A percentile compares a stretch with the other conserved stretches of the same genome.
Evolutionary conservation across 1,140 invertebrate genomes (phyloP).

Genomic region (Pollicipes pollicipes): DNA sequence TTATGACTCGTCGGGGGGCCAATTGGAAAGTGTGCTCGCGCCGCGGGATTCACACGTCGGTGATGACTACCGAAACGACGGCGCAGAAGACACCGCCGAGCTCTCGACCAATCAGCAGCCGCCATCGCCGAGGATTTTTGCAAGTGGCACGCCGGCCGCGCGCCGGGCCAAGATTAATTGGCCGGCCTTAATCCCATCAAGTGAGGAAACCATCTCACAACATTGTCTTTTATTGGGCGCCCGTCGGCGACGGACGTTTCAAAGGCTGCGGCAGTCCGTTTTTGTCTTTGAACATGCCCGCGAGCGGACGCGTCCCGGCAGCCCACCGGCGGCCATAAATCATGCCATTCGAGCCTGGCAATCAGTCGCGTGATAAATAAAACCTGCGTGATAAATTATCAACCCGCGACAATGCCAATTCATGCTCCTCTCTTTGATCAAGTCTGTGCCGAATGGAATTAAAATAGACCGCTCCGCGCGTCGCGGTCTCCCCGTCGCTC

Average conservation of each 20-base stretch:
- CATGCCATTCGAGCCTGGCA: neutral
- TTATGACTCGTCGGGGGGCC: neutral
- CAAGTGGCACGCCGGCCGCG: neutral
- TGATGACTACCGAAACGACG: neutral
- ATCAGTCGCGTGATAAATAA: neutral
- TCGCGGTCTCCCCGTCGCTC: neutral
- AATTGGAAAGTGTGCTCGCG: neutral
- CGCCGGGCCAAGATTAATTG: neutral
- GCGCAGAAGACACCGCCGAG: neutral
- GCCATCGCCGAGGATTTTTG: neutral
- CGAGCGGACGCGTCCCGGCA: too few species aligned
- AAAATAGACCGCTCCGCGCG: neutral
- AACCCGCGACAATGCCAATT: neutral
- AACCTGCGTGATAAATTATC: neutral
- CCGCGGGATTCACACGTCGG: neutral
- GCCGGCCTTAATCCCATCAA: neutral
- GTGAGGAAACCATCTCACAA: constrained; percentile 1
- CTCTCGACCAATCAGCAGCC: neutral
- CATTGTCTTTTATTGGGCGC: neutral
- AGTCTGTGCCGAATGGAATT: neutral
- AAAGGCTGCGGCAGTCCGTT: neutral
- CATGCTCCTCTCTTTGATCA: constrained; percentile 1
- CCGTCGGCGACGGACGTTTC: neutral
- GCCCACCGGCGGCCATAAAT: neutral
- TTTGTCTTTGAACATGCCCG: neutral